Conservation (phyloP, 1,140 invertebrate species). For the Diploscapter pachys region DNA sequence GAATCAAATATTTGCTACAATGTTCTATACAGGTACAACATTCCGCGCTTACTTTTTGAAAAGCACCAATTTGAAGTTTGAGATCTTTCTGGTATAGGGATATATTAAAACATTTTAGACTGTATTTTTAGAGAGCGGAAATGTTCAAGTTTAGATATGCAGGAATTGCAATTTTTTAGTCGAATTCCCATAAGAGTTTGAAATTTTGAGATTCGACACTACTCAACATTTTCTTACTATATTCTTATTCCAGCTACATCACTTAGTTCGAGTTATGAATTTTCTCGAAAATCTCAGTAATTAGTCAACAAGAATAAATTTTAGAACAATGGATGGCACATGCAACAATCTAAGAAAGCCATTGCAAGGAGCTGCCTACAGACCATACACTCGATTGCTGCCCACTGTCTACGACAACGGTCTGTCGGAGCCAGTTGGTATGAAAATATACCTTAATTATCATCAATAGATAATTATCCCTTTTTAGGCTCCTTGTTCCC, state of each 20-base stretch:
- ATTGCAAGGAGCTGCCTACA: slow-evolving; percentile 51
- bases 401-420: slow-evolving; percentile 56
- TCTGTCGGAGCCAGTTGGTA: slow-evolving; percentile 56
- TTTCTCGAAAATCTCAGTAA: background rate
- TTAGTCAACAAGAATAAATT: slow-evolving; percentile 12
- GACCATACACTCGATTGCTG: slow-evolving; percentile 54
- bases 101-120: background rate
- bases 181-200: background rate
- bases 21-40: slow-evolving; percentile 21
- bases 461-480: too few relatives aligned
- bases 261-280: too few relatives aligned
- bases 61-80: too few relatives aligned
- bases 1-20: slow-evolving; percentile 42
- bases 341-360: slow-evolving; percentile 55
- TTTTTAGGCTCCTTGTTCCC: slow-evolving; percentile 26
- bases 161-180: background rate
- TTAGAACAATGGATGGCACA: slow-evolving; percentile 54
- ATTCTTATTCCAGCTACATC: too few relatives aligned
- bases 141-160: background rate
- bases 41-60: too few relatives aligned
- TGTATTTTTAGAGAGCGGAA: background rate
- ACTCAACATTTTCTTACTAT: too few relatives aligned
- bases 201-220: background rate
- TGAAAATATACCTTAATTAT: slow-evolving; percentile 4
- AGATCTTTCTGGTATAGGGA: too few relatives aligned